Conservation (phyloP, 2,113 vertebrate species). For the Coptodon bakossiorum region DNA sequence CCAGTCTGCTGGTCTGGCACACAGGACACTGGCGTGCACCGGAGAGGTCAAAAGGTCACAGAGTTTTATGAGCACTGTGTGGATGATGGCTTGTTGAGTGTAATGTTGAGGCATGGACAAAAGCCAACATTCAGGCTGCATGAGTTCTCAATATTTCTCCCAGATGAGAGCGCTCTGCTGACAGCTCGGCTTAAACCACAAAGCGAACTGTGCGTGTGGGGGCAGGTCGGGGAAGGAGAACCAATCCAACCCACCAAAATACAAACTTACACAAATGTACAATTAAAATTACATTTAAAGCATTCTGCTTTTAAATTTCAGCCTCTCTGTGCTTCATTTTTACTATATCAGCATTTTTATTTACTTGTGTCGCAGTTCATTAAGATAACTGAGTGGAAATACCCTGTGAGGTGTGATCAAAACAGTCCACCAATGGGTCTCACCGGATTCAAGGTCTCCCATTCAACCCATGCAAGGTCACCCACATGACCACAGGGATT, state of each 20-base stretch:
- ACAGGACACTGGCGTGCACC: background rate
- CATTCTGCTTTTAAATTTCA: background rate
- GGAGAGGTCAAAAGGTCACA: slow-evolving; percentile 41
- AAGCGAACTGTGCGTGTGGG: background rate
- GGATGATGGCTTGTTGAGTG: background rate
- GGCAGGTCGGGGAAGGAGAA: background rate
- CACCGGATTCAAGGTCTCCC: background rate
- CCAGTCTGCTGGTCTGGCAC: slow-evolving; percentile 6
- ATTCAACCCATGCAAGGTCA: background rate
- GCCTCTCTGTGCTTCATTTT: background rate
- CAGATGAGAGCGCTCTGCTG: background rate
- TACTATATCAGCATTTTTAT: background rate
- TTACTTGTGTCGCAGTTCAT: background rate
- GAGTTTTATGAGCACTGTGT: slow-evolving; percentile 33
- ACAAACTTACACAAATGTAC: background rate
- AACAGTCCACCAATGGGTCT: background rate
- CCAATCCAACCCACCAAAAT: background rate
- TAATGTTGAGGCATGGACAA: background rate
- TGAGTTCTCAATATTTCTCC: slow-evolving; percentile 2
- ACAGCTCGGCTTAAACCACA: background rate
- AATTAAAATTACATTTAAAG: background rate
- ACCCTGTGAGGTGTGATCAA: background rate
- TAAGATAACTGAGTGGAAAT: background rate
- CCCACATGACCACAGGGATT: background rate
- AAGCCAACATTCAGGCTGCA: background rate